phyloP scores from a whole-genome alignment of 2,888 invertebrate species.

The Heliconius ismenius region DNA sequence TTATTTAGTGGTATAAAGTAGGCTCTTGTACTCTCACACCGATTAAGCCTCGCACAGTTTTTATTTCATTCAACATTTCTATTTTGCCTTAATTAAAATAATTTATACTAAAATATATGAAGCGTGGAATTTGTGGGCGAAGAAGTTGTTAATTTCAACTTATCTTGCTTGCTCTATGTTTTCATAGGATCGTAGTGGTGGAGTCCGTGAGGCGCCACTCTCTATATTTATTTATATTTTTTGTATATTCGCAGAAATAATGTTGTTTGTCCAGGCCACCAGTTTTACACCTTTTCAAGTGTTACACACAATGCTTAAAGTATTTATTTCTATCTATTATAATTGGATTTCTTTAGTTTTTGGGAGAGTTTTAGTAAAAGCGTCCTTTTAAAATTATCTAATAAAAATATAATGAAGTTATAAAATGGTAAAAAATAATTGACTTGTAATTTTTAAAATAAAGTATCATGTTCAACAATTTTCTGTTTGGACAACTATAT shows the following conservation, averaged over 20 bases:
- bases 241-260: conserved; percentile 41
- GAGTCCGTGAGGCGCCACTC: conserved; percentile 36
- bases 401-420: too few relatives aligned
- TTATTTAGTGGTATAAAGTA: conserved; percentile 22
- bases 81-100: conserved; percentile 22
- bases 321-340: background rate
- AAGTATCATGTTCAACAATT: too few relatives aligned
- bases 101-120: conserved; percentile 20
- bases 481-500: too few relatives aligned
- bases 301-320: conserved; percentile 18
- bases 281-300: conserved; percentile 25
- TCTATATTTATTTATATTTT: conserved; percentile 45
- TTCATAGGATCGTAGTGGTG: conserved; percentile 26
- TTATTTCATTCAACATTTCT: conserved; percentile 18
- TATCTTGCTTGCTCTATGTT: conserved; percentile 18
- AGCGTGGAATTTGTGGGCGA: conserved; percentile 3
- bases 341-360: background rate
- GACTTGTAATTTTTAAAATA: too few relatives aligned
- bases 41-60: conserved; percentile 22
- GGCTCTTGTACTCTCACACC: conserved; percentile 17
- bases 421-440: too few relatives aligned
- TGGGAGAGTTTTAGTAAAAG: background rate
- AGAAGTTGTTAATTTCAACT: conserved; percentile 14
- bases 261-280: conserved; percentile 40
- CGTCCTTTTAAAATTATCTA: background rate